A percentile compares a stretch with the other conserved stretches of the same genome.
These are phyloP conservation scores for Meandrusa payeni DNA, from an alignment of 2,888 invertebrate genomes.

Conservation along the genomic window DNA sequence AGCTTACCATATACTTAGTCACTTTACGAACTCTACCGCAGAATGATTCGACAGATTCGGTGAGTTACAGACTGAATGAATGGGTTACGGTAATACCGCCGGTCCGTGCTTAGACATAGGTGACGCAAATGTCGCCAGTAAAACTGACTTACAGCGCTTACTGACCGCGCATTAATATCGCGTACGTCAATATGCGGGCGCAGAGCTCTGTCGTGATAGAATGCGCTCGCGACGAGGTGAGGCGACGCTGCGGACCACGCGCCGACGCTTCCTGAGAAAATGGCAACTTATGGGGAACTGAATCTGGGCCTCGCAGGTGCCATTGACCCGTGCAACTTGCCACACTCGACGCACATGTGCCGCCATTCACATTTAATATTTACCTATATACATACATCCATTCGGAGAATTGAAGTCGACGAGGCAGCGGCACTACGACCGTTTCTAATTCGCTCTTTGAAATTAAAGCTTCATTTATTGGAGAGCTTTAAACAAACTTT, in stretches of 20 bases:
- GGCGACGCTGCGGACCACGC: constrained; percentile 41
- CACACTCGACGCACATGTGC: constrained; percentile 59
- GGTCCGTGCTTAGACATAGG: constrained; percentile 43
- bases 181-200: constrained; percentile 69
- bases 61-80: constrained; percentile 6
- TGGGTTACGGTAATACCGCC: constrained; percentile 37
- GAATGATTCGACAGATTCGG: constrained; percentile 8
- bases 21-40: constrained; percentile 24
- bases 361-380: constrained; percentile 67
- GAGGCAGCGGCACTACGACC: background rate
- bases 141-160: constrained; percentile 39
- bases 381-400: constrained; percentile 30
- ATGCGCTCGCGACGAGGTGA: constrained; percentile 52
- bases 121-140: constrained; percentile 44
- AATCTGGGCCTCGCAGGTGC: constrained; percentile 72
- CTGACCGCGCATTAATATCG: constrained; percentile 69
- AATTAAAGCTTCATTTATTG: too few relatives aligned
- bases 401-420: constrained; percentile 8
- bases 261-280: constrained; percentile 72
- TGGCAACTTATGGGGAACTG: constrained; percentile 76
- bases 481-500: too few relatives aligned
- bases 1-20: constrained; percentile 33
- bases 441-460: too few relatives aligned
- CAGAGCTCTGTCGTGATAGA: constrained; percentile 70
- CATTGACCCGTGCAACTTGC: constrained; percentile 67